Evolutionary conservation across 2,888 invertebrate genomes (phyloP), one percentile per base, ranked within the genome.

Genomic region (Ophraella communa): DNA sequence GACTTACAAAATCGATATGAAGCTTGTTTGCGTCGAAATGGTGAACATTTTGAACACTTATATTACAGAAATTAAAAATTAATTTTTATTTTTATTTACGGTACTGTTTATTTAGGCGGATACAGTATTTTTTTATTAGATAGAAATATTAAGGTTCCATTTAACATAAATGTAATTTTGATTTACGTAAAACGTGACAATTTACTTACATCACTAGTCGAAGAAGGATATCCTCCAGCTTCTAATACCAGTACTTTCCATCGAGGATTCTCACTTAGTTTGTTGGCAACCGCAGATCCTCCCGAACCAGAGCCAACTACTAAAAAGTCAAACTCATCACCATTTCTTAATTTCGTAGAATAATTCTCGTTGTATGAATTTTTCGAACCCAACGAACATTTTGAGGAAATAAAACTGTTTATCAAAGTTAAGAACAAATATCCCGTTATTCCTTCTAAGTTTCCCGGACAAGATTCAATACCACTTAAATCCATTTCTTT

Each of bases 331-430:
- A 83, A 86, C 65, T 72, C 70, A n/a, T 78, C 74, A 49, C 64
- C 62, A 45, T 77, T 71, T 0, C 51, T 53, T 1, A 78, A 27
- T 42, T 58, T 42, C 0, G 71, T 59, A 1, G 67, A 69, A 56
- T 70, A 74, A 67, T 78, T 72, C 18, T 62, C 44, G 1, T 77
- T 77, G 54, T 78, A 79, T 1, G 60, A 52, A 1, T 73, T 68
- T 27, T 57, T 63, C 7, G 66, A 66, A 30, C 68, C 71, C 17
- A n/a, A 89, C 71, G 0, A 84, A 83, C 72, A 90, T 89, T 73
- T 88, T 0, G 88, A 86, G 1, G 84, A 80, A 45, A 90, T 77
- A 58, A 91, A 77, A 0, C 86, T 84, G 68, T 87, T 87, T 62
- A 91, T 75, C 0, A 89, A 79, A 8, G 87, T 84, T 1, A 84